Evolutionary conservation across 2,797 vertebrate species (phyloP).

Genomic region (Acrossocheilus fasciatus): DNA sequence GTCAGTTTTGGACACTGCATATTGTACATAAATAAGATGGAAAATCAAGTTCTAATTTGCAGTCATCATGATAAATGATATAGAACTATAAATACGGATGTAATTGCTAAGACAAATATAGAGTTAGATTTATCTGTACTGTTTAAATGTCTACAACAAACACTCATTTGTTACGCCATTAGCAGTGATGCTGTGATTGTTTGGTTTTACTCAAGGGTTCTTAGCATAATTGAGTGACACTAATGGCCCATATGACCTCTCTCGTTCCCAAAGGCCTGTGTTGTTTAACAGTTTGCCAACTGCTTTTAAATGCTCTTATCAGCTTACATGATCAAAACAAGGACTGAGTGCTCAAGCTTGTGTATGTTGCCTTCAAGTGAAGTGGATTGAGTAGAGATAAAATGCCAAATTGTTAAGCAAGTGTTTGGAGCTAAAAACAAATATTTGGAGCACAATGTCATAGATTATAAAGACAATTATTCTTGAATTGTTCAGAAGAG

Average conservation of each 20-base stretch:
- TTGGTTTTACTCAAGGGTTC: slow-evolving; percentile 35
- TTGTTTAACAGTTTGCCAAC: slow-evolving; percentile 23
- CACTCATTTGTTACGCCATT: slow-evolving; percentile 17
- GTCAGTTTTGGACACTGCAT: background rate
- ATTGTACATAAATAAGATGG: background rate
- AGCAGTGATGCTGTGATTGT: slow-evolving; percentile 19
- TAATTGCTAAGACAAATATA: background rate
- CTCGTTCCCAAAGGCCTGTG: slow-evolving; percentile 25
- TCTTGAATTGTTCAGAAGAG: slow-evolving; percentile 11
- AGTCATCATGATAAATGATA: background rate
- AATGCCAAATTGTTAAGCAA: background rate
- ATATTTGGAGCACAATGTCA: slow-evolving; percentile 4
- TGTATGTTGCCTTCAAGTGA: slow-evolving; percentile 5
- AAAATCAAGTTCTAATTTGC: slow-evolving; percentile 14
- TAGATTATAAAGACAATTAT: slow-evolving; percentile 4
- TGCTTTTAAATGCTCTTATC: slow-evolving; percentile 44
- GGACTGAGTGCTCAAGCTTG: background rate
- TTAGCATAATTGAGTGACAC: slow-evolving; percentile 27
- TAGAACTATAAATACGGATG: background rate
- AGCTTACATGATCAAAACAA: slow-evolving; percentile 39
- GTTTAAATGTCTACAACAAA: slow-evolving; percentile 22
- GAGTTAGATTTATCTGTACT: background rate
- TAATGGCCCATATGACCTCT: slow-evolving; percentile 41
- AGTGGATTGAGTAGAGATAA: background rate
- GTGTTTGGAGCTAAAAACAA: slow-evolving; percentile 26